Evolutionary conservation across 2,888 invertebrate genomes (phyloP), one percentile per base, ranked within the genome.

Genomic region (Eurytoma adleriae): DNA sequence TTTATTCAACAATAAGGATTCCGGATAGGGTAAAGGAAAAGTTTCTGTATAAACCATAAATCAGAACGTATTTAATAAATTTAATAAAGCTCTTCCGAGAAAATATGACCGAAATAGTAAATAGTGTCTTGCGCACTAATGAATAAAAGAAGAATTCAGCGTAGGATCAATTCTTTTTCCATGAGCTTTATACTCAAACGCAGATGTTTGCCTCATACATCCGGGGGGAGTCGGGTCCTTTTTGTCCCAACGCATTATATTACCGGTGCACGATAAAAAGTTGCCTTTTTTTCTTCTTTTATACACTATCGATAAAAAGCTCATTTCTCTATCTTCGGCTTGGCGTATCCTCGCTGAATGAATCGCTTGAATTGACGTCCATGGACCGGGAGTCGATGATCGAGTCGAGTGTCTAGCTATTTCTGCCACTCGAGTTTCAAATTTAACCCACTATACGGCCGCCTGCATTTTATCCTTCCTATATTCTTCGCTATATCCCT

Each of bases 341-440:
- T 52, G 73, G 12, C n/a, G 52, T 50, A 67, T 75, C 59, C 57
- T 67, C 67, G 40, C 61, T 27, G 54, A 71, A 67, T 54, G 62
- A 69, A 71, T 71, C 54, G 57, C 56, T n/a, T 50, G 40, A 40
- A 40, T 40, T 40, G 18, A 24, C 27, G 18, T n/a, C 54, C 54
- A 59, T 57, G 50, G 66, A 66, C n/a, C 59, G 40, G 20, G 20
- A 50, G 20, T 54, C 57, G 64, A 18, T 73, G 68, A 72, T 80
- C 68, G 68, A 80, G 68, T 80, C 76, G 62, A 77, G 80, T 77
- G 69, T 78, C 66, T 54, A 69, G 73, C 69, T 64, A 77, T 69
- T 77, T 73, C 73, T 64, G 56, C 76, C 77, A 77, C 68, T 80
- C 24, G 27, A 78, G 73, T 80, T 80, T 80, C 77, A 78, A 80